Base-by-base conservation (phyloP, 1,140 invertebrate species). In the Drosophila bifasciata region DNA sequence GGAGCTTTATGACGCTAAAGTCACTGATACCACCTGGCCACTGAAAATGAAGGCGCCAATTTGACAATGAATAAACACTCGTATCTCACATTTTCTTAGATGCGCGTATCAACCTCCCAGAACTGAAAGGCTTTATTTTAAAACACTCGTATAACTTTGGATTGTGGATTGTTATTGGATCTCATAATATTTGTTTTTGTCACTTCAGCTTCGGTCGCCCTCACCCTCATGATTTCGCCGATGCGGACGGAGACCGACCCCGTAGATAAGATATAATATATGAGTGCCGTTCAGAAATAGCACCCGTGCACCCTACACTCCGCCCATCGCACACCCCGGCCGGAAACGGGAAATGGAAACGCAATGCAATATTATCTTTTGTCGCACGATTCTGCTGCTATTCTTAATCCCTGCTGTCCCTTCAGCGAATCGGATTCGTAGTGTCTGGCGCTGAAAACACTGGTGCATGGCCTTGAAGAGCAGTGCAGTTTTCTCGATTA, bases 251-350 rank as follows among this genome's bases (percentile, higher is more conserved):
- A 46, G 61, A 59, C 68, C 57, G 62, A 46, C 44, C 49, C 53
- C 43, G 55, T 59, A 64, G 80, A 84, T 84, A 84, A 85, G 79
- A 84, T 84, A 85, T 76, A 67, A 58, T 58, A 78, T 84, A 85
- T 64, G 57, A 67, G 64, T 62, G 63, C 69, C 44, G 62, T 83
- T 76, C 71, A 85, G 55, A 84, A 84, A 84, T 84, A 84, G 79
- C 79, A 75, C 56, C 66, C 53, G 61, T 78, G 55, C 71, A 79
- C 55, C 63, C 74, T 66, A 40, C 7, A 36, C 36, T 44, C 48
- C 39, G 64, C 36, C 53, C 39, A 21, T 62, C 41, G 60, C 63
- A 44, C 44, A 75, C 43, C 32, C 32, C 73, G 73, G 79, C 79
- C 80, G 79, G 79, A 84, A 84, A 76, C 60, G 81, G 80, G 73